phyloP scores from a whole-genome alignment of 2,113 vertebrate species.

The Gracilinanus agilis region DNA sequence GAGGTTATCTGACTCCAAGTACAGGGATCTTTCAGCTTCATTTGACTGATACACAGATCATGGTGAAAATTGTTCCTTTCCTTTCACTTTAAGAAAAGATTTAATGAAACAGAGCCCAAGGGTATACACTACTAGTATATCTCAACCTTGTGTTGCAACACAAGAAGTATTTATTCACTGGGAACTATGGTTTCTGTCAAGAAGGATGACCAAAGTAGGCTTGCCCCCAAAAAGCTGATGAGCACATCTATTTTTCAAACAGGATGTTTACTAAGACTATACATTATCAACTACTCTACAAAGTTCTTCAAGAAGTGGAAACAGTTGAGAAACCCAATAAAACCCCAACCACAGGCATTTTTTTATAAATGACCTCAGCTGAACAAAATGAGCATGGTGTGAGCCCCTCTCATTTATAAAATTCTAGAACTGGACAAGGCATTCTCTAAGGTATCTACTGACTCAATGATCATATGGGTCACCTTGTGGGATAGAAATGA shows the following conservation, averaged over 20 bases:
- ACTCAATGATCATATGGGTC: not conserved
- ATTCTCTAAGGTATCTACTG: not conserved
- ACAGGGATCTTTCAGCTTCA: not conserved
- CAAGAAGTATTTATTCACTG: not conserved
- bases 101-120: not conserved
- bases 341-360: conserved; percentile 50
- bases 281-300: conserved; percentile 61
- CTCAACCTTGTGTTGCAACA: not conserved
- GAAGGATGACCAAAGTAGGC: not conserved
- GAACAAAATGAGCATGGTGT: not conserved
- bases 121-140: not conserved
- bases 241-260: not conserved
- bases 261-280: conserved; percentile 62
- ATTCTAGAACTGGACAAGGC: not conserved
- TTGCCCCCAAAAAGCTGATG: not conserved
- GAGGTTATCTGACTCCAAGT: not conserved
- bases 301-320: conserved; percentile 35
- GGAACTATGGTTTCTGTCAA: not conserved
- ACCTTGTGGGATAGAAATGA: not conserved
- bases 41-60: not conserved
- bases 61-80: not conserved
- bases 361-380: conserved; percentile 19
- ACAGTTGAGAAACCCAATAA: conserved; percentile 39
- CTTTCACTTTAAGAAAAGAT: not conserved
- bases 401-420: not conserved